Percentiles rank a stretch among this genome's conserved stretches.
Conservation (phyloP, 2,113 vertebrate species). For the Lipophrys pholis region DNA sequence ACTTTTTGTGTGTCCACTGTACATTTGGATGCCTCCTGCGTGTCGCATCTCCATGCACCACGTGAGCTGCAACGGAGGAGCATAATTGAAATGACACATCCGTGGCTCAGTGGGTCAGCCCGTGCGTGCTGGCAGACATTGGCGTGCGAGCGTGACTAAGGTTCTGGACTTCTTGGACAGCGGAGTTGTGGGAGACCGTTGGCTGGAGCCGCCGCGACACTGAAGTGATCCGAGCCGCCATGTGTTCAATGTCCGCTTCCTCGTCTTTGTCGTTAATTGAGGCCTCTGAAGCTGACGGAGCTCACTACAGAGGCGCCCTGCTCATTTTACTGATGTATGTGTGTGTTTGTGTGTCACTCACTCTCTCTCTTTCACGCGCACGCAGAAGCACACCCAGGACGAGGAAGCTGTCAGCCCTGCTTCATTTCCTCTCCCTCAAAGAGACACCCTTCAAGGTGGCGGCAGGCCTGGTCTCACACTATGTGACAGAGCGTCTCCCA, state of each 20-base stretch:
- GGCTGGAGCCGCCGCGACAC: conserved; percentile 44
- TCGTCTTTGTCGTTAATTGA: conserved; percentile 61
- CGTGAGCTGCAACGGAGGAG: neutral
- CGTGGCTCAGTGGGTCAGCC: neutral
- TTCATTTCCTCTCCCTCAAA: conserved; percentile 42
- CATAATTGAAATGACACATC: neutral
- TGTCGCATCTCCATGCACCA: neutral
- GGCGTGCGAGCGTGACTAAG: neutral
- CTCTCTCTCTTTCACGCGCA: neutral
- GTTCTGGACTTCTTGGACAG: neutral
- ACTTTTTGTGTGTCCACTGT: too few relatives aligned
- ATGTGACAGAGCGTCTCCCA: conserved; percentile 66
- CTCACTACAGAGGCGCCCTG: conserved; percentile 17
- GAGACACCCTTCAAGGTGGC: conserved; percentile 60
- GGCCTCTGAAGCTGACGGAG: conserved; percentile 55
- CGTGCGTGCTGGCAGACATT: neutral
- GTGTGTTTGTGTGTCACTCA: conserved; percentile 27
- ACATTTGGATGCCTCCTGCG: too few relatives aligned
- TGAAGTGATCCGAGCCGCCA: conserved; percentile 40
- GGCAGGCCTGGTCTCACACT: conserved; percentile 56
- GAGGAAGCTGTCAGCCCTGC: conserved; percentile 52
- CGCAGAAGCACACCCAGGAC: conserved; percentile 2
- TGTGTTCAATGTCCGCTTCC: conserved; percentile 57
- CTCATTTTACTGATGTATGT: conserved; percentile 3
- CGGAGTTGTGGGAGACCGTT: neutral